Percentiles rank a stretch among this genome's conserved stretches.
These are phyloP conservation scores for Mesochorus sp. DNA, from an alignment of 2,888 invertebrate genomes.

Conservation along the genomic window DNA sequence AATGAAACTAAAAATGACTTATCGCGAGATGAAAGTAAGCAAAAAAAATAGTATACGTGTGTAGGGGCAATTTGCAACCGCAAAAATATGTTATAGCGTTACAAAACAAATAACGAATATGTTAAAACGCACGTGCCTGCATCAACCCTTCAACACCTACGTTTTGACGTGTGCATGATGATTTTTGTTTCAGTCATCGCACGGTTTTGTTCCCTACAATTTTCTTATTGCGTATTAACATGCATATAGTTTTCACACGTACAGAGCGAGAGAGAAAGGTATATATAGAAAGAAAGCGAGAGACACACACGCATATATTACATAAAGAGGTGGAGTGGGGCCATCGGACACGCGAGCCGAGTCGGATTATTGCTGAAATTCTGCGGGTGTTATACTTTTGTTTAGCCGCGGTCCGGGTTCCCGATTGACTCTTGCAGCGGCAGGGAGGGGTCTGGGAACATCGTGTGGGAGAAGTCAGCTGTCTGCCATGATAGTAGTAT, in stretches of 20 bases:
- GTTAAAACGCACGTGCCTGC: not conserved
- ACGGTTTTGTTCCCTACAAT: slow-evolving; percentile 25
- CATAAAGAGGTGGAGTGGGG: slow-evolving; percentile 3
- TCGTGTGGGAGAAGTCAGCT: slow-evolving; percentile 62
- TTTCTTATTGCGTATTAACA: slow-evolving; percentile 80
- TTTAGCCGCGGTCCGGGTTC: slow-evolving; percentile 26
- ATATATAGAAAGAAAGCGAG: no score
- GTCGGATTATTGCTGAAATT: slow-evolving; percentile 40
- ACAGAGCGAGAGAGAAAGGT: no score
- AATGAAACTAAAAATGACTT: not conserved
- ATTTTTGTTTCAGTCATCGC: slow-evolving; percentile 17
- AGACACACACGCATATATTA: slow-evolving; percentile 33
- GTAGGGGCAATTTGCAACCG: not conserved
- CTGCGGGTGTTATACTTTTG: slow-evolving; percentile 49
- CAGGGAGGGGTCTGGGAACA: slow-evolving; percentile 11
- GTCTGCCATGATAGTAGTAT: slow-evolving; percentile 55
- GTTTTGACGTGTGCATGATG: not conserved
- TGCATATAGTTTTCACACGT: no score
- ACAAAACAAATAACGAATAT: not conserved
- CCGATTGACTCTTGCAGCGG: slow-evolving; percentile 47
- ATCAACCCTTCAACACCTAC: slow-evolving; percentile 5
- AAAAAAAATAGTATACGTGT: not conserved
- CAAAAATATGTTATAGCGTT: not conserved
- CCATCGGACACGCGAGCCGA: slow-evolving; percentile 56
- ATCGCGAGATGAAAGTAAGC: not conserved